A percentile compares a stretch with the other conserved stretches of the same genome.
phyloP scores from a whole-genome alignment of 2,888 invertebrate genomes.

The Microctonus hyperodae region DNA sequence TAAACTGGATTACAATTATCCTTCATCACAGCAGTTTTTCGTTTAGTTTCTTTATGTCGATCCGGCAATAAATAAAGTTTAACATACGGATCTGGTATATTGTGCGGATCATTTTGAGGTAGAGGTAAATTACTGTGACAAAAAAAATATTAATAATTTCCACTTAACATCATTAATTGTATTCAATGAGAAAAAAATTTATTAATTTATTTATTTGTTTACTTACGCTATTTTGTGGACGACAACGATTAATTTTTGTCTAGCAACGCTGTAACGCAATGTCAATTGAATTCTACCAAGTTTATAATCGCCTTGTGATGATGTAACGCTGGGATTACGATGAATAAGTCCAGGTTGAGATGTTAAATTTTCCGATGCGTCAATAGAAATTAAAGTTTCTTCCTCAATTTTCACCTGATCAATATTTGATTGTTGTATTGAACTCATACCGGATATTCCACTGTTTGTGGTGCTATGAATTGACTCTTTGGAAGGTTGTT shows the following conservation, averaged over 20 bases:
- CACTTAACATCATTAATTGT: no score
- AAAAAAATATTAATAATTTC: constrained; percentile 16
- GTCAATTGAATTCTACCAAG: constrained; percentile 85
- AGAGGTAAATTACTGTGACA: constrained; percentile 70
- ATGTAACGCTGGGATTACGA: constrained; percentile 69
- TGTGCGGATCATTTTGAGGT: constrained; percentile 80
- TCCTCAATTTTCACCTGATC: constrained; percentile 46
- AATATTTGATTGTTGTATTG: constrained; percentile 36
- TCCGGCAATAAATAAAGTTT: constrained; percentile 87
- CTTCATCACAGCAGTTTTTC: constrained; percentile 84
- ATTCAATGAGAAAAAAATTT: not conserved
- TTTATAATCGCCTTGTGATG: constrained; percentile 76
- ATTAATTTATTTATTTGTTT: constrained; percentile 21
- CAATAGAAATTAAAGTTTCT: constrained; percentile 55
- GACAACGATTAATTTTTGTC: constrained; percentile 82
- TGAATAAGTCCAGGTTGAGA: constrained; percentile 65
- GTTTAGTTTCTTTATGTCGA: constrained; percentile 83
- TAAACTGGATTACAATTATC: constrained; percentile 91
- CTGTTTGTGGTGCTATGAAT: constrained; percentile 50
- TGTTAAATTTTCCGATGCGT: constrained; percentile 39
- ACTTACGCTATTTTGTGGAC: constrained; percentile 91
- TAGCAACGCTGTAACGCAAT: constrained; percentile 81
- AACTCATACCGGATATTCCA: constrained; percentile 42
- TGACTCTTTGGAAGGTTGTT: constrained; percentile 57
- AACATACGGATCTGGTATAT: constrained; percentile 89